Base-by-base conservation (phyloP, 1,140 invertebrate species). In the Venturia canescens region DNA sequence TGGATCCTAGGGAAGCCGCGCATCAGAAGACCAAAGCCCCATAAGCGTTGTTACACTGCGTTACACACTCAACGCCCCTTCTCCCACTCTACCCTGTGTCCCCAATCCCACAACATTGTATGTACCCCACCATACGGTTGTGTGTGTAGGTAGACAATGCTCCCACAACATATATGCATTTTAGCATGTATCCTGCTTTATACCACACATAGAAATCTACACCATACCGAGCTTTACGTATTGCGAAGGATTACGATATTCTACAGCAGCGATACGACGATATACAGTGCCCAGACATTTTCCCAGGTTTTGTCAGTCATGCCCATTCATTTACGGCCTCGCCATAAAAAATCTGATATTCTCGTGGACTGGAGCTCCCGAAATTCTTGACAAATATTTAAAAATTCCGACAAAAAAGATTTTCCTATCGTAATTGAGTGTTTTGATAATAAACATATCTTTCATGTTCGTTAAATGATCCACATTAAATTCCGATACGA, bases 11-110 rank as follows among this genome's bases (percentile, higher is more conserved):
- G 78, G 84, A 86, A 86, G 83, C 86, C 86, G 76, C 86, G 83
- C 83, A 84, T 86, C 80, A 83, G 75, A 63, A 34, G 79, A 53
- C 80, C 80, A 85, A 87, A 86, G 85, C 86, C 81, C 86, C 82
- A 81, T 87, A 84, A 87, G 83, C 85, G 82, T 85, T 84, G 84
- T 84, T 85, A 84, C 82, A 82, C 84, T 71, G 79, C 83, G 84
- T 85, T 87, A 84, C 83, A 80, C 72, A 57, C 78, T 57, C 78
- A 57, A 69, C 63, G 34, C 74, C 74, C 71, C 53, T 80, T n/a
- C 31, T 60, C 66, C 44, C 11, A 0, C 48, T 67, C 27, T 29
- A 27, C 53, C 31, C 16, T 15, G 63, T 53, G 27, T 26, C 23
- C 66, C 27, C 60, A 69, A 38, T 60, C 5, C 44, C 76, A n/a